Evolutionary conservation across 2,797 vertebrate species (phyloP), one percentile per base, ranked within the genome.

Genomic region (Yasuhikotakia modesta): DNA sequence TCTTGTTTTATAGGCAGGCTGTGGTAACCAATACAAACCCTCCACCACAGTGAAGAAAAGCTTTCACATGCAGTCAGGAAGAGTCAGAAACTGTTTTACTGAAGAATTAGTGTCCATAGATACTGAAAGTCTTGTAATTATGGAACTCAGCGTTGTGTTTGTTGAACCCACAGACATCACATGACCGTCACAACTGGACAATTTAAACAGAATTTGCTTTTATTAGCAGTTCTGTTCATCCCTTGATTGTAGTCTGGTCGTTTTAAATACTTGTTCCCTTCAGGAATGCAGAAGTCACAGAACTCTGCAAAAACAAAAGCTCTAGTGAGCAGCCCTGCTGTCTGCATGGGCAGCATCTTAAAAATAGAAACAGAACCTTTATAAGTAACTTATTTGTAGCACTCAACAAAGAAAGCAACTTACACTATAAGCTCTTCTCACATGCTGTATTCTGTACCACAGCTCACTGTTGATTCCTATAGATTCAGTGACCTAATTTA

Each of bases 11-110:
- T 81, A 82, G 55, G 48, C 73, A 79, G 73, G 68, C 73, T 85
- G 66, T 81, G 76, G 79, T 79, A 85, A 83, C 84, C 81, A 85
- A 78, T 66, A 83, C 79, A 78, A 73, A 66, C 73, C n/a, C 81
- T 70, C 30, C 45, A 78, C 32, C 69, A 39, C 30, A 46, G 72
- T 30, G 35, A 74, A 76, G 76, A 82, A 82, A 81, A 63, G 46
- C 64, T 66, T 80, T 81, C 24, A 68, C 78, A 53, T 70, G 45
- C 60, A 77, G 79, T 50, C 60, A 65, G 76, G 73, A 79, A 63
- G 27, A 24, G 71, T 24, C 46, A 24, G 24, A 45, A 30, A 72
- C 58, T 32, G 21, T 55, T 70, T 78, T 64, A 79, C 48, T 63
- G 48, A 70, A 73, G 39, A 73, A 30, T 46, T 22, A 68, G 57